These are phyloP conservation scores for Tipula confusa DNA, from an alignment of 2,888 invertebrate species.

Conservation along the genomic window DNA sequence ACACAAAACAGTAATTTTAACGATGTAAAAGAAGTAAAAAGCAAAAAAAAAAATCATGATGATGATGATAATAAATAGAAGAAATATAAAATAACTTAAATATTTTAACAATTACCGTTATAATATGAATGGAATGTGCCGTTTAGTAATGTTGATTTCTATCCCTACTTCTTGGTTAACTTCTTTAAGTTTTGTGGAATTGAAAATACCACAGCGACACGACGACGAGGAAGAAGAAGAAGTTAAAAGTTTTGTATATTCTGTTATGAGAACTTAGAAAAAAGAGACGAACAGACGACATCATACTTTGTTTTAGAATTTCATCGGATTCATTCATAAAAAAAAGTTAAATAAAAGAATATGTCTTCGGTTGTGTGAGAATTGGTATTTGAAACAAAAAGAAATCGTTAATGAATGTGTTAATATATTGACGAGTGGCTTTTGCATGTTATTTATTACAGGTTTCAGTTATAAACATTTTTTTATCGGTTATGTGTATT, in stretches of 20 bases:
- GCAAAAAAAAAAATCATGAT: background rate
- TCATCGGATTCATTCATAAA: background rate
- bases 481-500: background rate
- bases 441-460: background rate
- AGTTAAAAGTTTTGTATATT: too few species aligned
- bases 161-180: constrained; percentile 20
- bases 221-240: background rate
- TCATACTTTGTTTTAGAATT: background rate
- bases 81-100: constrained; percentile 25
- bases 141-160: constrained; percentile 25
- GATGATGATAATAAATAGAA: background rate
- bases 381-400: constrained; percentile 12
- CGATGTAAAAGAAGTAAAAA: background rate
- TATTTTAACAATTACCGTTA: constrained; percentile 15
- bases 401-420: constrained; percentile 6
- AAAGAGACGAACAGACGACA: constrained; percentile 20
- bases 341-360: too few species aligned
- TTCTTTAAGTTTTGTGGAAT: background rate
- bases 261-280: background rate
- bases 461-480: background rate
- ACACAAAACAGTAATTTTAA: background rate
- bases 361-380: background rate
- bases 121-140: constrained; percentile 25
- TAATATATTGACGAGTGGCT: background rate
- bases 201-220: background rate